Conservation (phyloP, 2,888 invertebrate genomes). For the Sepioteuthis lessoniana region DNA sequence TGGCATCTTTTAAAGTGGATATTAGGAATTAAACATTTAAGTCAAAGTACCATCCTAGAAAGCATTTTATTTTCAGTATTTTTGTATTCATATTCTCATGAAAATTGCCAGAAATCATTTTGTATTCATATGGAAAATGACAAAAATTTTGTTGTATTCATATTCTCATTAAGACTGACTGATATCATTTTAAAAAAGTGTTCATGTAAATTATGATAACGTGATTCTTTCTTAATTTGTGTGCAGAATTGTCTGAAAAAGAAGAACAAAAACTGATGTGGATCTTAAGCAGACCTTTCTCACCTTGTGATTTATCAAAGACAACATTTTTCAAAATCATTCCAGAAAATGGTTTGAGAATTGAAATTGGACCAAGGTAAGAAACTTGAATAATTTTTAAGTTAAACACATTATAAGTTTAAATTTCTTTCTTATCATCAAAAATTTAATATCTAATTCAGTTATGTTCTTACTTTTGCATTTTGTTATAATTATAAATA, state of each 20-base stretch:
- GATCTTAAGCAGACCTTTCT: slow-evolving; percentile 83
- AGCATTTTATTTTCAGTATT: no score
- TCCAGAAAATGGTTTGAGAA: slow-evolving; percentile 74
- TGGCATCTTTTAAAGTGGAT: no score
- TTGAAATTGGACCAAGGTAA: slow-evolving; percentile 93
- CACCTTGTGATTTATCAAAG: slow-evolving; percentile 60
- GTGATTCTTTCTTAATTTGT: neutral
- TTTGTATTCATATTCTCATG: no score
- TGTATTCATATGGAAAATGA: no score
- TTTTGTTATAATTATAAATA: no score
- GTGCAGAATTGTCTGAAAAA: slow-evolving; percentile 77
- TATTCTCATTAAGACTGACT: neutral
- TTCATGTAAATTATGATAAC: neutral
- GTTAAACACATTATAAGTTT: neutral
- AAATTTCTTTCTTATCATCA: no score
- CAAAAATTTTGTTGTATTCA: neutral
- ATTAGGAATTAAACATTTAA: no score
- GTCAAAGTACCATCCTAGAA: no score
- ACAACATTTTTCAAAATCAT: slow-evolving; percentile 54
- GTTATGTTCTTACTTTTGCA: no score
- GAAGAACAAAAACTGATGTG: slow-evolving; percentile 81
- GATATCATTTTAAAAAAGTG: neutral
- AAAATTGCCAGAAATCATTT: no score
- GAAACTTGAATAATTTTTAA: neutral
- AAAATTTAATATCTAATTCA: neutral